Evolutionary conservation across 2,797 vertebrate species (phyloP).

Genomic region (Danio jaintianensis): DNA sequence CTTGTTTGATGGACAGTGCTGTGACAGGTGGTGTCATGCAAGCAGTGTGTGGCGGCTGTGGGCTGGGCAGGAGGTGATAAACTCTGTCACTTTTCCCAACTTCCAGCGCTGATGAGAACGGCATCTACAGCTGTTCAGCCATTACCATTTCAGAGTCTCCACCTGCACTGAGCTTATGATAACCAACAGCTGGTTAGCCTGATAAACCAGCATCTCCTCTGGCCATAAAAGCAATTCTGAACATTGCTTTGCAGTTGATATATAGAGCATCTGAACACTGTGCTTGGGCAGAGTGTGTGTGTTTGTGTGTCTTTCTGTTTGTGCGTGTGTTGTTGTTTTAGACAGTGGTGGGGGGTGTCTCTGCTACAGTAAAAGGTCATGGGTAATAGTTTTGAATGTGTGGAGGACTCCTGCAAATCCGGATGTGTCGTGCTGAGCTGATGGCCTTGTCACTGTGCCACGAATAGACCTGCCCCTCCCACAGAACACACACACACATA

Average conservation of each 20-base stretch:
- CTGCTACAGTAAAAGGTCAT: slow-evolving; percentile 53
- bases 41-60: slow-evolving; percentile 68
- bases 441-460: slow-evolving; percentile 35
- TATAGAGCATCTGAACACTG: slow-evolving; percentile 31
- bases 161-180: slow-evolving; percentile 64
- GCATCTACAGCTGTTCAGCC: slow-evolving; percentile 46
- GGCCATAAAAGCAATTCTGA: slow-evolving; percentile 54
- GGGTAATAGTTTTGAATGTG: slow-evolving; percentile 51
- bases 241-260: slow-evolving; percentile 47
- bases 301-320: slow-evolving; percentile 28
- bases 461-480: slow-evolving; percentile 52
- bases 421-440: slow-evolving; percentile 50
- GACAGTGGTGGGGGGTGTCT: slow-evolving; percentile 28
- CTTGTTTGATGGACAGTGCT: slow-evolving; percentile 69
- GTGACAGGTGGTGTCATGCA: slow-evolving; percentile 72
- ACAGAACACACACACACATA: slow-evolving; percentile 32
- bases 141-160: slow-evolving; percentile 73
- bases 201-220: slow-evolving; percentile 58
- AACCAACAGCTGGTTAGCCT: slow-evolving; percentile 69
- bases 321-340: slow-evolving; percentile 42
- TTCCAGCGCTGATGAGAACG: slow-evolving; percentile 42
- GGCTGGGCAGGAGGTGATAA: slow-evolving; percentile 66
- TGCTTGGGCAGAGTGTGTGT: slow-evolving; percentile 23
- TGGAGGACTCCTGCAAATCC: slow-evolving; percentile 49
- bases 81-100: slow-evolving; percentile 70